Percentiles rank a stretch among this genome's conserved stretches.
Evolutionary conservation across 2,888 invertebrate species (phyloP).

Genomic region (Sminthurinus aureus): DNA sequence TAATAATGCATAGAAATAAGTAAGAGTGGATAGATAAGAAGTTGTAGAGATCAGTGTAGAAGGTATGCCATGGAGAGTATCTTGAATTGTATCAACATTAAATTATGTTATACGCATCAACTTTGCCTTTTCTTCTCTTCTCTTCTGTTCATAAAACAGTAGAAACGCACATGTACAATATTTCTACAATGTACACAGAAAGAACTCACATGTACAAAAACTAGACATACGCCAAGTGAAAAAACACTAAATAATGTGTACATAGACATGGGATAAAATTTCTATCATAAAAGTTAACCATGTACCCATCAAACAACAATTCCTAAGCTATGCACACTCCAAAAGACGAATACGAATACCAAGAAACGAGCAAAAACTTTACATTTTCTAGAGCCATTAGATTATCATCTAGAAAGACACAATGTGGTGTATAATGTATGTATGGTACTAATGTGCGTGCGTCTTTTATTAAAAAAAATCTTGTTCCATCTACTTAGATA

Average conservation of each 20-base stretch:
- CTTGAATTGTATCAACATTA: neutral
- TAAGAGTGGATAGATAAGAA: no score
- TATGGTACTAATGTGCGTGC: no score
- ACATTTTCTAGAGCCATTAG: neutral
- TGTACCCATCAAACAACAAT: neutral
- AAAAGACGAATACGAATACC: neutral
- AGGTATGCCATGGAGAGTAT: neutral
- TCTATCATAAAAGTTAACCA: neutral
- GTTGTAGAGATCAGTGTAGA: no score
- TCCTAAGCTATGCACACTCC: no score
- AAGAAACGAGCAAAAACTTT: neutral
- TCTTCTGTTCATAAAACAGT: neutral
- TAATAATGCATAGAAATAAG: no score
- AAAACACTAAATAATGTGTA: neutral
- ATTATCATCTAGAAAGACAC: neutral
- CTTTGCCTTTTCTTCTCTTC: neutral
- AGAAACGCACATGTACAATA: neutral
- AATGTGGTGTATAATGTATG: no score
- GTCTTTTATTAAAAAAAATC: no score
- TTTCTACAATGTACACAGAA: neutral
- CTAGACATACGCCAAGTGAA: neutral
- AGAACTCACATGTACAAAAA: neutral
- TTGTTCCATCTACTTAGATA: no score
- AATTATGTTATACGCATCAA: neutral
- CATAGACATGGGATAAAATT: neutral